These are phyloP conservation scores for Bovichtus variegatus DNA, from an alignment of 2,797 vertebrate genomes.

Conservation along the genomic window DNA sequence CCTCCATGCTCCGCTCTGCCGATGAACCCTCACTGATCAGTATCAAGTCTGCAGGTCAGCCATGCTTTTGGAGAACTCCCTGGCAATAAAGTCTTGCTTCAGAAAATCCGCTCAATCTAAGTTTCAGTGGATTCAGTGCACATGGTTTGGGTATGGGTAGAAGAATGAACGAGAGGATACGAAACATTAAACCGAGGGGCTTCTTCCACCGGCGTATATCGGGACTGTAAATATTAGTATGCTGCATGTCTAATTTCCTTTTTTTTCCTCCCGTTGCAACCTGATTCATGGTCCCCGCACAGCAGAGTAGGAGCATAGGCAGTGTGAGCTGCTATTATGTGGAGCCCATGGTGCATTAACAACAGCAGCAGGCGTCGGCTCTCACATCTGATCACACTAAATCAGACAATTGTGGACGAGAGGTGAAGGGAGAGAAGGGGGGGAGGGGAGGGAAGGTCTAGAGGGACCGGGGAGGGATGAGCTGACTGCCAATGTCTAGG, in stretches of 20 bases:
- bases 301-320: slow-evolving; percentile 65
- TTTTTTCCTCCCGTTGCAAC: slow-evolving; percentile 82
- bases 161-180: slow-evolving; percentile 92
- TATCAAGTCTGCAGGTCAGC: slow-evolving; percentile 94
- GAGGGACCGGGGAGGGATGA: slow-evolving; percentile 61
- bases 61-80: slow-evolving; percentile 90
- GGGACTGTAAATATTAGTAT: slow-evolving; percentile 93
- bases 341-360: slow-evolving; percentile 91
- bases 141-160: slow-evolving; percentile 34
- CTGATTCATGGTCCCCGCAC: slow-evolving; percentile 93
- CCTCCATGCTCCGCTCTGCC: slow-evolving; percentile 31
- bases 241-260: slow-evolving; percentile 95
- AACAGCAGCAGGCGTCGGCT: slow-evolving; percentile 92
- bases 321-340: slow-evolving; percentile 87
- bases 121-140: slow-evolving; percentile 90
- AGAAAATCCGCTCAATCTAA: slow-evolving; percentile 91
- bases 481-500: slow-evolving; percentile 68
- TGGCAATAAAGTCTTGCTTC: slow-evolving; percentile 93
- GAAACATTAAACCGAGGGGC: slow-evolving; percentile 93
- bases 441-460: slow-evolving; percentile 60
- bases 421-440: slow-evolving; percentile 88
- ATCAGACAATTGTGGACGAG: slow-evolving; percentile 95
- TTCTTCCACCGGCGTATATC: slow-evolving; percentile 90
- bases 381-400: slow-evolving; percentile 99
- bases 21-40: slow-evolving; percentile 88